Evolutionary conservation across 2,113 vertebrate genomes (phyloP).

Genomic region (Ahaetulla prasina): DNA sequence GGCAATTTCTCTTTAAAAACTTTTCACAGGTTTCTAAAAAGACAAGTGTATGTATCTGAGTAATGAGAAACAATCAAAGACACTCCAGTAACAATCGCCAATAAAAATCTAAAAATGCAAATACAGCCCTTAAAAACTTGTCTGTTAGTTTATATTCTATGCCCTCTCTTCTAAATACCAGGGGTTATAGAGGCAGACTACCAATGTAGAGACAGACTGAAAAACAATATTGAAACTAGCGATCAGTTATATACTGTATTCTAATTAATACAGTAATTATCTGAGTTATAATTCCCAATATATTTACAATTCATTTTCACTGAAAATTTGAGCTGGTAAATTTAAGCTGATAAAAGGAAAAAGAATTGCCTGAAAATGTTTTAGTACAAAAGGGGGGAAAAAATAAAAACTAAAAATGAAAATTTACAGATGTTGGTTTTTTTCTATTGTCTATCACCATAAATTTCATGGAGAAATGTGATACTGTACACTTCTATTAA

Average conservation of each 20-base stretch:
- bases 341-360: neutral
- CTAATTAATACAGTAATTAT: conserved; percentile 38
- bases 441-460: conserved; percentile 34
- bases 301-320: conserved; percentile 21
- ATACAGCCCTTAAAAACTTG: conserved; percentile 38
- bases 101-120: conserved; percentile 55
- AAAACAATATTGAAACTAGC: conserved; percentile 48
- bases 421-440: conserved; percentile 26
- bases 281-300: conserved; percentile 34
- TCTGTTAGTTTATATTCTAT: conserved; percentile 48
- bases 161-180: conserved; percentile 46
- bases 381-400: conserved; percentile 31
- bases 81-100: conserved; percentile 50
- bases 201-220: conserved; percentile 37
- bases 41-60: conserved; percentile 56
- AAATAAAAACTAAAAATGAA: conserved; percentile 22
- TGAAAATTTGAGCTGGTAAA: conserved; percentile 47
- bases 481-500: conserved; percentile 51
- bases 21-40: conserved; percentile 68
- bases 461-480: conserved; percentile 38
- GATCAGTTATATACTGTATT: conserved; percentile 12
- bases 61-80: conserved; percentile 62
- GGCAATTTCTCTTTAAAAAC: conserved; percentile 74
- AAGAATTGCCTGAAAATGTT: conserved; percentile 55
- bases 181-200: neutral